A percentile compares a stretch with the other conserved stretches of the same genome.
These are phyloP conservation scores for Vulpes lagopus DNA, from an alignment of 2,113 vertebrate species.

Conservation along the genomic window DNA sequence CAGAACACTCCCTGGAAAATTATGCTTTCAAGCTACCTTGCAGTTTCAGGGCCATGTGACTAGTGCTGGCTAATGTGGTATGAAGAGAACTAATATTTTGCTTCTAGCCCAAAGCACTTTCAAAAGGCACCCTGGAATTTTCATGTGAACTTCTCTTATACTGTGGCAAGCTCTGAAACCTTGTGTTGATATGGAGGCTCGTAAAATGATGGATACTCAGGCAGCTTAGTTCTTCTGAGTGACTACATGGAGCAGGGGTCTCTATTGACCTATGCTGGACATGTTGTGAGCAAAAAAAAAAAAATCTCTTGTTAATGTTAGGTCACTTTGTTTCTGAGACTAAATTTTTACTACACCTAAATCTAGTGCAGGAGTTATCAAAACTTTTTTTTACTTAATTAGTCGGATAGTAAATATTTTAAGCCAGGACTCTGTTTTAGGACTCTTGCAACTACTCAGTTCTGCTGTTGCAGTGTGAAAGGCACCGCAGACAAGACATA, in stretches of 20 bases:
- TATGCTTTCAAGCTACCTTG: not conserved
- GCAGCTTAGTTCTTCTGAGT: not conserved
- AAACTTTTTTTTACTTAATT: not conserved
- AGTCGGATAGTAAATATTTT: not conserved
- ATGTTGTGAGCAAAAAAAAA: not conserved
- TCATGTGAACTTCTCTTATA: not conserved
- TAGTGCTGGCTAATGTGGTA: not conserved
- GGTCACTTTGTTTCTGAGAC: not conserved
- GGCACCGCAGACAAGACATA: not conserved
- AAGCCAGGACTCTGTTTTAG: not conserved
- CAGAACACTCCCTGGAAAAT: not conserved
- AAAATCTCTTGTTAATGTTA: not conserved
- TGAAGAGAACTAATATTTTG: not conserved
- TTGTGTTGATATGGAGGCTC: not conserved
- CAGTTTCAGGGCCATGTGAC: not conserved
- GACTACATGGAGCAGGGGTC: not conserved
- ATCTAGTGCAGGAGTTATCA: not conserved
- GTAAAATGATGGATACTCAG: not conserved
- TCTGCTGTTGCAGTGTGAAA: not conserved
- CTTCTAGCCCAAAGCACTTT: not conserved
- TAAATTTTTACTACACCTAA: not conserved
- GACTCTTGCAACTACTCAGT: not conserved
- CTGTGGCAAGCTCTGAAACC: not conserved
- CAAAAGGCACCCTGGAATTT: not conserved
- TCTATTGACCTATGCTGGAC: not conserved